Conservation (phyloP, 2,888 invertebrate species). For the Ormyrus thymus region DNA sequence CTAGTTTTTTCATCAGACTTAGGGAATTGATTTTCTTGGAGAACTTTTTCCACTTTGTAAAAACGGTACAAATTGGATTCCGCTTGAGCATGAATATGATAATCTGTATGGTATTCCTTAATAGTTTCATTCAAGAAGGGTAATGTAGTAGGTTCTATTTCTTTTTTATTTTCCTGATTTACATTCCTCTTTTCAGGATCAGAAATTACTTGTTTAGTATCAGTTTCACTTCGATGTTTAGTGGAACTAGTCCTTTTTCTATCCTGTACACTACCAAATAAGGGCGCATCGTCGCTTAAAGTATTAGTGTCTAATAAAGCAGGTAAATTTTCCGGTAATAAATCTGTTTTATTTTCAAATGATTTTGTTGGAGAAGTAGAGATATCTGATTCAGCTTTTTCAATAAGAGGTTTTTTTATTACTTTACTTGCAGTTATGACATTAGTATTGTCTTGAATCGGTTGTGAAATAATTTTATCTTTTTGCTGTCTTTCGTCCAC, state of each 20-base stretch:
- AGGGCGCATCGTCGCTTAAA: constrained; percentile 53
- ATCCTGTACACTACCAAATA: constrained; percentile 71
- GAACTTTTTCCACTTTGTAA: constrained; percentile 64
- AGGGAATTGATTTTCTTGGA: constrained; percentile 61
- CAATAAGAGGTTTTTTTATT: too few relatives aligned
- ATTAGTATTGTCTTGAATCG: too few relatives aligned
- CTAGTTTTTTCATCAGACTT: constrained; percentile 47
- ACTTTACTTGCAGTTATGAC: too few relatives aligned
- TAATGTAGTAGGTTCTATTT: not conserved
- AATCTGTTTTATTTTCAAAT: too few relatives aligned
- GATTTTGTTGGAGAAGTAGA: too few relatives aligned
- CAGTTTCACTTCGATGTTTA: constrained; percentile 20
- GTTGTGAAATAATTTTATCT: too few relatives aligned
- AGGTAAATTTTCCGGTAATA: too few relatives aligned
- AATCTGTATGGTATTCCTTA: constrained; percentile 67
- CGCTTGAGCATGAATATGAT: constrained; percentile 65
- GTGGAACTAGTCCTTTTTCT: constrained; percentile 58
- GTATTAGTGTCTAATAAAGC: too few relatives aligned
- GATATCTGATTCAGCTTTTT: too few relatives aligned
- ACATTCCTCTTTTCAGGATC: not conserved
- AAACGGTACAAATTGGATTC: constrained; percentile 66
- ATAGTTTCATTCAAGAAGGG: constrained; percentile 59
- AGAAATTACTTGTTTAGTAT: too few relatives aligned
- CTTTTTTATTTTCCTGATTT: constrained; percentile 24
- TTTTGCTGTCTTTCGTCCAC: too few relatives aligned